These are phyloP conservation scores for Mycetomoellerius zeteki DNA, from an alignment of 1,140 invertebrate genomes.

Conservation along the genomic window DNA sequence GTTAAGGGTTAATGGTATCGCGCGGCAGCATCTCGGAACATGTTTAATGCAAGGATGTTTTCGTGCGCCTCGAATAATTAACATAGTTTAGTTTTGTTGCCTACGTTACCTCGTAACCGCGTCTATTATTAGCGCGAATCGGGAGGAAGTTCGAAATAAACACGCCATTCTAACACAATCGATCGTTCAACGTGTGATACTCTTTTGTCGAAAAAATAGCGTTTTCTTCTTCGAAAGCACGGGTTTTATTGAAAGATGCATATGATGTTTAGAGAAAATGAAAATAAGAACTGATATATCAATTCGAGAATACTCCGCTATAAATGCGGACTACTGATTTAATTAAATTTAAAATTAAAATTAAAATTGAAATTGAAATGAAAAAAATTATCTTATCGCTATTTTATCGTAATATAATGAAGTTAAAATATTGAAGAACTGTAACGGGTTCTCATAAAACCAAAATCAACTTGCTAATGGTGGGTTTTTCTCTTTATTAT, in stretches of 20 bases:
- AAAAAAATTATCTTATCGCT: background rate
- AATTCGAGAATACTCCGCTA: background rate
- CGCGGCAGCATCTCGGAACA: slow-evolving; percentile 47
- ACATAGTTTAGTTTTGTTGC: slow-evolving; percentile 61
- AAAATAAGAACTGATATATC: background rate
- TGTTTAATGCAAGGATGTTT: slow-evolving; percentile 61
- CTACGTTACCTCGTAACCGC: slow-evolving; percentile 51
- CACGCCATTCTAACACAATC: slow-evolving; percentile 41
- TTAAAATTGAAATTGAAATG: slow-evolving; percentile 17
- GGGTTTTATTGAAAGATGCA: background rate
- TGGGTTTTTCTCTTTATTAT: background rate
- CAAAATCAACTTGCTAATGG: background rate
- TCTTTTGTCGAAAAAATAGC: slow-evolving; percentile 7
- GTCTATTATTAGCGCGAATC: slow-evolving; percentile 60
- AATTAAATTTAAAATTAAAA: slow-evolving; percentile 27
- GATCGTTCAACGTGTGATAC: slow-evolving; percentile 1
- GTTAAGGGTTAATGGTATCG: slow-evolving; percentile 57
- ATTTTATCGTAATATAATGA: background rate
- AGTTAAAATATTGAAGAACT: slow-evolving; percentile 9
- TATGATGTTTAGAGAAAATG: background rate
- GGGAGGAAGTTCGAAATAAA: slow-evolving; percentile 37
- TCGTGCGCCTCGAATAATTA: slow-evolving; percentile 62
- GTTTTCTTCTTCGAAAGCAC: background rate
- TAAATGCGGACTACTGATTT: slow-evolving; percentile 10
- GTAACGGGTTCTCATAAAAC: background rate